Evolutionary conservation across 2,888 invertebrate species (phyloP), one percentile per base, ranked within the genome.

Genomic region (Portevinia maculata): DNA sequence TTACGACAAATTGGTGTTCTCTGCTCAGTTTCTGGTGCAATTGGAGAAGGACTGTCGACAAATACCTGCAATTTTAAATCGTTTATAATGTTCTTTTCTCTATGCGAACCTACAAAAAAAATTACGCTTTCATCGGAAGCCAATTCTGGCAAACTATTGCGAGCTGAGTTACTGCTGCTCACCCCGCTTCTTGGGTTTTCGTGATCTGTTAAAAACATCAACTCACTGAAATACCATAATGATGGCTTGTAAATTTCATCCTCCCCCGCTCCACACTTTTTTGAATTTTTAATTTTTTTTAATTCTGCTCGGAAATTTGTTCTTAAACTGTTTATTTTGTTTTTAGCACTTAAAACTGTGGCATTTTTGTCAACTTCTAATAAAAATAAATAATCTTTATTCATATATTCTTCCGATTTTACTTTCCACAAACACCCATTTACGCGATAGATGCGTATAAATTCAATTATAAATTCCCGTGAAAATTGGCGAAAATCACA

Each of bases 221-320:
- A 17, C 17, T 52, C 2, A 13, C 34, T 55, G 37, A n/a, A n/a
- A n/a, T n/a, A n/a, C n/a, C n/a, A n/a, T n/a, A n/a, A n/a, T n/a
- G n/a, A n/a, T n/a, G n/a, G 37, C 57, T 59, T 39, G 28, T 59
- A 59, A 59, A 64, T 64, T 1, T 50, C 39, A 34, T 28, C 28
- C 64, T 64, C 50, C 11, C 39, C 64, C 48, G 64, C 34, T 13
- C 34, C 34, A 9, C 24, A 48, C 21, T 48, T 50, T 48, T 62
- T 48, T 8, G 32, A 59, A n/a, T 44, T n/a, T 2, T 46, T 57
- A 11, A 11, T 13, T 60, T 60, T 46, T 60, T 60, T 32, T 30
- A 60, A 19, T 39, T 57, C 28, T 5, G 28, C 57, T n/a, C n/a
- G n/a, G n/a, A n/a, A n/a, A n/a, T n/a, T n/a, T n/a, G n/a, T n/a